Evolutionary conservation across 1,140 invertebrate species (phyloP).

Genomic region (Kradibia gibbosae): DNA sequence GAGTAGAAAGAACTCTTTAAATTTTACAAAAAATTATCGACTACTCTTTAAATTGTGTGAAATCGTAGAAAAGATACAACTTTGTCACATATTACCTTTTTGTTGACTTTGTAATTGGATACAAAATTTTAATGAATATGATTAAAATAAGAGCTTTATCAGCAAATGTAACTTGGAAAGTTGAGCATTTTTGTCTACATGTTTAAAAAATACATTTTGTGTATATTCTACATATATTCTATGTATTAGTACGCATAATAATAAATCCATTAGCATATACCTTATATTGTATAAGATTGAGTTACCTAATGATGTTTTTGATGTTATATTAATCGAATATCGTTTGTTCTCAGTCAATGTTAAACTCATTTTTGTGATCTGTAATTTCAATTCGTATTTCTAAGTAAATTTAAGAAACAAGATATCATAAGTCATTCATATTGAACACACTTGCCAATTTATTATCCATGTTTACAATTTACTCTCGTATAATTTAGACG

Average conservation of each 20-base stretch:
- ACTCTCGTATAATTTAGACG: background rate
- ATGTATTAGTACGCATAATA: too few species aligned
- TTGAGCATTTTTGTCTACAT: too few species aligned
- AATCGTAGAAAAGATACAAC: background rate
- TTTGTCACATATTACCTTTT: background rate
- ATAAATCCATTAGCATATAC: too few species aligned
- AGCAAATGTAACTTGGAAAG: too few species aligned
- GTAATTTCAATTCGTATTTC: background rate
- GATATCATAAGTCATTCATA: background rate
- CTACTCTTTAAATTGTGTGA: background rate
- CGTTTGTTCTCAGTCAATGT: too few species aligned
- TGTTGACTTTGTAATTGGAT: background rate
- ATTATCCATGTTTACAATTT: background rate
- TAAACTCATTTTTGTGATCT: too few species aligned
- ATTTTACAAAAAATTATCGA: constrained; percentile 10
- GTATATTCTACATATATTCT: too few species aligned
- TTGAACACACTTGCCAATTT: constrained; percentile 31
- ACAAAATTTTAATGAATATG: background rate
- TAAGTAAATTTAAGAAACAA: background rate
- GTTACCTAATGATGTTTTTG: too few species aligned
- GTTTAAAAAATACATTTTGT: too few species aligned
- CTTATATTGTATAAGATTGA: too few species aligned
- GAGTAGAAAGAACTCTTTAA: constrained; percentile 2
- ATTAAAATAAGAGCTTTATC: too few species aligned
- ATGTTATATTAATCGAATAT: too few species aligned